phyloP scores from a whole-genome alignment of 1,140 invertebrate species.

The Lethrus apterus region DNA sequence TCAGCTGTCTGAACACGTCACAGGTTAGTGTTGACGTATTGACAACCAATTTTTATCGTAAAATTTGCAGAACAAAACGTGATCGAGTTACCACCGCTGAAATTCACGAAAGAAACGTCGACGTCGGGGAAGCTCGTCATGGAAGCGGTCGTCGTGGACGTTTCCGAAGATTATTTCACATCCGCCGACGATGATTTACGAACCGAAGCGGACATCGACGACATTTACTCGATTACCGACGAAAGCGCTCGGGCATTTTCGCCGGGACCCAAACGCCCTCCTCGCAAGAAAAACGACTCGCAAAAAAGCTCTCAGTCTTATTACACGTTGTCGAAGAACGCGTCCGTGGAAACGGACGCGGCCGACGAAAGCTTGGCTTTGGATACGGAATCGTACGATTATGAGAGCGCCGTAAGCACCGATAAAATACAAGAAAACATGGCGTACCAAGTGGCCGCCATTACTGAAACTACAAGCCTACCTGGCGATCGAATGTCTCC shows the following conservation, averaged over 20 bases:
- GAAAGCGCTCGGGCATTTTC: slow-evolving; percentile 43
- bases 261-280: slow-evolving; percentile 40
- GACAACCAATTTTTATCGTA: neutral
- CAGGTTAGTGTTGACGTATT: slow-evolving; percentile 43
- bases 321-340: slow-evolving; percentile 37
- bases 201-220: slow-evolving; percentile 79
- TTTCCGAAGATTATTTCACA: slow-evolving; percentile 74
- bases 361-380: slow-evolving; percentile 43
- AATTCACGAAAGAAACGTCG: slow-evolving; percentile 83
- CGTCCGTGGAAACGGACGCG: slow-evolving; percentile 36
- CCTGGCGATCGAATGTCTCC: slow-evolving; percentile 31
- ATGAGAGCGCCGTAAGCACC: slow-evolving; percentile 53
- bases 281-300: slow-evolving; percentile 48
- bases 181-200: slow-evolving; percentile 69
- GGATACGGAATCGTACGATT: slow-evolving; percentile 44
- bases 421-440: slow-evolving; percentile 39
- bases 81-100: slow-evolving; percentile 77
- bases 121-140: slow-evolving; percentile 77
- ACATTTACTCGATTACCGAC: slow-evolving; percentile 68
- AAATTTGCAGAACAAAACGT: slow-evolving; percentile 63
- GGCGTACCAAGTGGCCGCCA: slow-evolving; percentile 37
- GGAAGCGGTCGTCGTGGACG: slow-evolving; percentile 87
- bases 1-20: slow-evolving; percentile 81
- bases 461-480: slow-evolving; percentile 34
- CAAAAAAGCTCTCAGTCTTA: slow-evolving; percentile 45